A percentile compares a stretch with the other conserved stretches of the same genome.
Evolutionary conservation across 2,113 vertebrate species (phyloP).

Genomic region (Plecturocebus donacophilus): DNA sequence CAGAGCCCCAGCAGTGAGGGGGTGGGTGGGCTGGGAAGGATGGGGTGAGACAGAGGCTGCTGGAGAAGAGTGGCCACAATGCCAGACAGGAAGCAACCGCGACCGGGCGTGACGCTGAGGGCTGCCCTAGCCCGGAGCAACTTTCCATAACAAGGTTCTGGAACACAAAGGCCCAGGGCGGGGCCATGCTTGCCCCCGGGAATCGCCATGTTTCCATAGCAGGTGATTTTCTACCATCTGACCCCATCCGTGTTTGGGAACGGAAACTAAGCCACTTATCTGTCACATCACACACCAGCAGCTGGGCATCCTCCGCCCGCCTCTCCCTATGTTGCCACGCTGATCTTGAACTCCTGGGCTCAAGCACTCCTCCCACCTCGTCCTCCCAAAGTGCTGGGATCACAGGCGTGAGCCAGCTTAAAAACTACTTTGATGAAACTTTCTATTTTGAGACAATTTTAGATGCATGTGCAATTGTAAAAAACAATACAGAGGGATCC

Average conservation of each 20-base stretch:
- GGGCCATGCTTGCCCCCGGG: neutral
- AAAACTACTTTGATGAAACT: neutral
- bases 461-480: neutral
- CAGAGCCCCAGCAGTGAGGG: rapidly evolving
- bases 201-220: constrained; percentile 68
- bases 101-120: rapidly evolving
- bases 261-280: constrained; percentile 80
- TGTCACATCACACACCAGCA: neutral
- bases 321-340: too few relatives aligned
- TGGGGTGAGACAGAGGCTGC: rapidly evolving
- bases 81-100: neutral
- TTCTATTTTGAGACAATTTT: neutral
- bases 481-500: neutral
- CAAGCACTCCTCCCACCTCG: too few relatives aligned
- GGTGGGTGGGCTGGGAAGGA: rapidly evolving
- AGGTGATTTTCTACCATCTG: constrained; percentile 76
- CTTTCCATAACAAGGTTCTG: neutral
- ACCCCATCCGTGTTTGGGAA: constrained; percentile 67
- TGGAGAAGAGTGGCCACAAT: rapidly evolving
- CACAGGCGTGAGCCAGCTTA: too few relatives aligned
- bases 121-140: neutral
- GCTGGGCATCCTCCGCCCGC: rapidly evolving
- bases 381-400: too few relatives aligned
- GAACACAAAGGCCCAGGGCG: neutral
- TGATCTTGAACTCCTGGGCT: too few relatives aligned